Evolutionary conservation across 2,888 invertebrate genomes (phyloP).

Genomic region (Dryobotodes eremita): DNA sequence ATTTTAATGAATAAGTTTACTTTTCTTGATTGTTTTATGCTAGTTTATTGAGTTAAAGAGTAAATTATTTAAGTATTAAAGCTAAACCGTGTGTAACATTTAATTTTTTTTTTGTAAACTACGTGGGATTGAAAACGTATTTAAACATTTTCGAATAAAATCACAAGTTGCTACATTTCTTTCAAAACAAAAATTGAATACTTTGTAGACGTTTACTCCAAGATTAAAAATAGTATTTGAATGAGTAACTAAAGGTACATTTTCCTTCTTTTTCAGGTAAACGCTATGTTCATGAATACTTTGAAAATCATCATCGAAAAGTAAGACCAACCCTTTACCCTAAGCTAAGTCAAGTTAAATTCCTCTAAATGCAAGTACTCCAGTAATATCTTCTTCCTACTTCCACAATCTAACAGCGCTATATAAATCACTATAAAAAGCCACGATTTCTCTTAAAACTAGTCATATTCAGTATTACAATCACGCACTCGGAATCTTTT

Average conservation of each 20-base stretch:
- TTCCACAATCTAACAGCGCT: slow-evolving; percentile 30
- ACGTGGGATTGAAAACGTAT: too few species aligned
- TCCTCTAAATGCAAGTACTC: not conserved
- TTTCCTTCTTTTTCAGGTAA: slow-evolving; percentile 55
- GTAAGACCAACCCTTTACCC: slow-evolving; percentile 2
- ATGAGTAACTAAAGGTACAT: not conserved
- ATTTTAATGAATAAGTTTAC: slow-evolving; percentile 48
- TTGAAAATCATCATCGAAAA: not conserved
- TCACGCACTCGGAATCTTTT: slow-evolving; percentile 80
- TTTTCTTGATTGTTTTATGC: slow-evolving; percentile 33
- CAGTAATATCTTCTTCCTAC: slow-evolving; percentile 23
- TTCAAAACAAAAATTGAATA: not conserved
- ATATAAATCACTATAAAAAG: slow-evolving; percentile 67
- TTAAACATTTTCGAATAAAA: not conserved
- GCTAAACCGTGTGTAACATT: not conserved
- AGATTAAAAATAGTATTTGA: not conserved
- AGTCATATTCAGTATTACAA: slow-evolving; percentile 73
- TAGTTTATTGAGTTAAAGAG: not conserved
- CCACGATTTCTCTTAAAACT: slow-evolving; percentile 69
- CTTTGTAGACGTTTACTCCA: not conserved
- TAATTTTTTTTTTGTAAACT: not conserved
- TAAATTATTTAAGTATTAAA: not conserved
- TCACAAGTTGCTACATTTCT: not conserved
- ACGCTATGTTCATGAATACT: not conserved
- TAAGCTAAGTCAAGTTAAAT: not conserved